Percentiles rank a stretch among this genome's conserved stretches.
Conservation (phyloP, 1,140 invertebrate genomes). For the Papilio machaon region DNA sequence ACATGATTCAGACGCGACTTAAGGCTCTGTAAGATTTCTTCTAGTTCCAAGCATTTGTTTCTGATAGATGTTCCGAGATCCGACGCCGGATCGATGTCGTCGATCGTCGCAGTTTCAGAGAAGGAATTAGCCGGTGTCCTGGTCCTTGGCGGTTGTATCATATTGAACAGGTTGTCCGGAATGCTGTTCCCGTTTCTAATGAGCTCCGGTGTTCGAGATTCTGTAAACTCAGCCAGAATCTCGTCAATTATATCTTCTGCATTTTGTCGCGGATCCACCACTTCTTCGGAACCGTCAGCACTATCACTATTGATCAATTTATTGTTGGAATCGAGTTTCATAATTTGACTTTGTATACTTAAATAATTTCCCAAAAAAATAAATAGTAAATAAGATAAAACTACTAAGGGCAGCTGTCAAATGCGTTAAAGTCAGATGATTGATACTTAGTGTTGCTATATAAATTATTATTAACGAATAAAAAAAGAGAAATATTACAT, state of each 20-base stretch:
- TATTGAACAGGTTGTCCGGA: constrained; percentile 69
- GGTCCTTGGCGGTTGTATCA: constrained; percentile 74
- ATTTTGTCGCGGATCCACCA: constrained; percentile 72
- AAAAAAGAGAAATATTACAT: no score
- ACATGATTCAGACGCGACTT: constrained; percentile 80
- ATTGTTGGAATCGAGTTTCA: constrained; percentile 79
- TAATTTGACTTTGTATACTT: constrained; percentile 51
- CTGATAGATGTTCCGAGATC: constrained; percentile 78
- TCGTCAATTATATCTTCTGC: constrained; percentile 77
- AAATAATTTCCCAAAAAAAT: constrained; percentile 68
- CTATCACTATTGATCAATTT: constrained; percentile 73
- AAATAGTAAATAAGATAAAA: constrained; percentile 63
- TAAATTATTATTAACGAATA: background rate
- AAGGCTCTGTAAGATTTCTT: constrained; percentile 79
- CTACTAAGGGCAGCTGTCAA: constrained; percentile 48
- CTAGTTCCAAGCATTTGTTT: constrained; percentile 79
- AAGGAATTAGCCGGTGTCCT: constrained; percentile 72
- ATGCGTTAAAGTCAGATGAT: constrained; percentile 71
- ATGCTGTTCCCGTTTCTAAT: constrained; percentile 61
- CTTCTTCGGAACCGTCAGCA: constrained; percentile 68
- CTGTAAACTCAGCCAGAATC: constrained; percentile 75
- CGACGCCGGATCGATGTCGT: constrained; percentile 78
- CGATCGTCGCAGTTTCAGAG: constrained; percentile 71
- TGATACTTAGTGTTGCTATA: constrained; percentile 59
- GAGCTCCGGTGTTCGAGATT: constrained; percentile 66